phyloP scores from a whole-genome alignment of 2,113 vertebrate genomes.

The Gambusia holbrooki region DNA sequence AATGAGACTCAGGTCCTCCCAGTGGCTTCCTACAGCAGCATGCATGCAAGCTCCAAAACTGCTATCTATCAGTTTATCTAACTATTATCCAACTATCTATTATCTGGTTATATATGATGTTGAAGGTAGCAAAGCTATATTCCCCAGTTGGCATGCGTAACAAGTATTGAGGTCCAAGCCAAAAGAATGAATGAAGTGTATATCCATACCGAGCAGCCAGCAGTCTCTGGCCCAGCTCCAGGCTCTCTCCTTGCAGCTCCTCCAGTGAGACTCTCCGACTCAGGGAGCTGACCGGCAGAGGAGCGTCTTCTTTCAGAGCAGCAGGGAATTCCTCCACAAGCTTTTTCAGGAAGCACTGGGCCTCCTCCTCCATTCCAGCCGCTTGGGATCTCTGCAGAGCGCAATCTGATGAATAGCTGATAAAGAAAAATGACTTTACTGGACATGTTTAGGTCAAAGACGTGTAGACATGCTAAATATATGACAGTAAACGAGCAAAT shows the following conservation, averaged over 20 bases:
- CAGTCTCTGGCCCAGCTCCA: conserved; percentile 81
- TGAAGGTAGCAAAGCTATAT: too few relatives aligned
- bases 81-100: too few relatives aligned
- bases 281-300: conserved; percentile 75
- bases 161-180: neutral
- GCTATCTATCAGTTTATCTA: too few relatives aligned
- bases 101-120: too few relatives aligned
- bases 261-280: conserved; percentile 75
- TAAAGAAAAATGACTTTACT: neutral
- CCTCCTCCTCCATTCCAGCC: conserved; percentile 58
- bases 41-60: too few relatives aligned
- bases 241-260: conserved; percentile 85
- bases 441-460: neutral
- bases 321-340: conserved; percentile 82
- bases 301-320: conserved; percentile 70
- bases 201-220: conserved; percentile 79
- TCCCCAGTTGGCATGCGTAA: too few relatives aligned
- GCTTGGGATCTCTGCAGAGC: conserved; percentile 6
- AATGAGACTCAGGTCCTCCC: too few relatives aligned
- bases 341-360: conserved; percentile 68
- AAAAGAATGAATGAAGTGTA: neutral
- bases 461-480: neutral
- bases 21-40: too few relatives aligned
- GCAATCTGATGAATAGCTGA: conserved; percentile 7
- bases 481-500: too few relatives aligned